Evolutionary conservation across 37 sponge, comb jelly and placozoan genomes (phyloP), one percentile per base, ranked within the genome.

Genomic region (Theonella swinhoei): DNA sequence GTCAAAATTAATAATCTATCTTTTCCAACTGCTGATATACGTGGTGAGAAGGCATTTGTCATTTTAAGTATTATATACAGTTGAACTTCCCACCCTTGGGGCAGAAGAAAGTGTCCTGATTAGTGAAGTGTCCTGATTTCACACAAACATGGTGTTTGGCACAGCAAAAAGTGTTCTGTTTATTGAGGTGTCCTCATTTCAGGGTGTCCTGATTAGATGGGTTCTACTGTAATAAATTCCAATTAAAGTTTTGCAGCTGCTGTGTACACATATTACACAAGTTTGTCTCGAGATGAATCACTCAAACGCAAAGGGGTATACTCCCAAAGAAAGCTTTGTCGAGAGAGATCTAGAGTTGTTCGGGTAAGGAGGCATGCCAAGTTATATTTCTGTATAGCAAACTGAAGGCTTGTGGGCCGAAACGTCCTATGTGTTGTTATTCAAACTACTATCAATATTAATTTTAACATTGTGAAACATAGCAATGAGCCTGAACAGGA

Each of bases 1-100:
- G 24, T 35, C 62, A 33, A 9, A 77, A 62, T 33, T 9, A 37
- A 24, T 9, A 3, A 77, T 62, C 30, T 33, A 30, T 34, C 3
- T 33, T 3, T 77, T 77, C 33, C 36, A 54, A 62, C 35, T 30
- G 4, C 14, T 31, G 8, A 77, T 9, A 77, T 77, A 36, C 78
- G 63, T 23, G 20, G 64, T 77, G 24, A 35, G 72, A 29, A 66
- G 17, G 28, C n/a, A 66, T n/a, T 66, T 8, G 9, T 70, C 36
- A 36, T 70, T 14, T 36, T 35, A n/a, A n/a, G n/a, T n/a, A n/a
- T n/a, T n/a, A n/a, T n/a, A n/a, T n/a, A n/a, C n/a, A n/a, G n/a
- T n/a, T n/a, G n/a, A n/a, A n/a, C n/a, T n/a, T n/a, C n/a, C n/a
- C n/a, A n/a, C n/a, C n/a, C n/a, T n/a, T n/a, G n/a, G n/a, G n/a